phyloP scores from a whole-genome alignment of 2,113 vertebrate genomes.

The Tachuris rubrigastra region DNA sequence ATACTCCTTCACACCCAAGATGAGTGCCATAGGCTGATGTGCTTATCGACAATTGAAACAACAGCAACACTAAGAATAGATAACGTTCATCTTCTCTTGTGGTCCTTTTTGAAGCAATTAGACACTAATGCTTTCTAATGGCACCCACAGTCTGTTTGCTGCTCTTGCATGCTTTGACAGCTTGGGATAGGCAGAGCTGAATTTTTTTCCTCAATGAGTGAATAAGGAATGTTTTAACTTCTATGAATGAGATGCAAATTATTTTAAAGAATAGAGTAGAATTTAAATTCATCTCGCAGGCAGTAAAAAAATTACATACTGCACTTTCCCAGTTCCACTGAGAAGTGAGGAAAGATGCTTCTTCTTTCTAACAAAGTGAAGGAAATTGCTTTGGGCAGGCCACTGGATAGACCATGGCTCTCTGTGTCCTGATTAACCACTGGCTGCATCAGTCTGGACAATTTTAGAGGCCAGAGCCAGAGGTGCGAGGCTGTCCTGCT shows the following conservation, averaged over 20 bases:
- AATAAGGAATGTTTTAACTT: neutral
- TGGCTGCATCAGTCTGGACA: neutral
- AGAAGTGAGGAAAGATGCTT: neutral
- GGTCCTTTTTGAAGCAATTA: neutral
- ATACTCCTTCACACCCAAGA: neutral
- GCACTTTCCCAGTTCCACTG: neutral
- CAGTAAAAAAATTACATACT: neutral
- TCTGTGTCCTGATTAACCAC: too few species aligned
- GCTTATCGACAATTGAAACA: neutral
- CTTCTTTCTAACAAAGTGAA: neutral
- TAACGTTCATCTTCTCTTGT: neutral
- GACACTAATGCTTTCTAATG: neutral
- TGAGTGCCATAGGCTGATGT: neutral
- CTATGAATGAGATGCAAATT: neutral
- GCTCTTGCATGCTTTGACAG: neutral
- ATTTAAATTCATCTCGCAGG: neutral
- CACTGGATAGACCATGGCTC: neutral
- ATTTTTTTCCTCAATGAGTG: neutral
- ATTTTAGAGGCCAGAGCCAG: neutral
- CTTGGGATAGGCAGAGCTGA: neutral
- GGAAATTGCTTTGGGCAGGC: neutral
- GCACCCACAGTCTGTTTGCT: neutral
- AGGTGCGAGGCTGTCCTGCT: neutral
- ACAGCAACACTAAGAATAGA: neutral
- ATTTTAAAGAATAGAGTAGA: neutral